phyloP scores from a whole-genome alignment of 2,113 vertebrate species.

The Poeciliopsis prolifica region DNA sequence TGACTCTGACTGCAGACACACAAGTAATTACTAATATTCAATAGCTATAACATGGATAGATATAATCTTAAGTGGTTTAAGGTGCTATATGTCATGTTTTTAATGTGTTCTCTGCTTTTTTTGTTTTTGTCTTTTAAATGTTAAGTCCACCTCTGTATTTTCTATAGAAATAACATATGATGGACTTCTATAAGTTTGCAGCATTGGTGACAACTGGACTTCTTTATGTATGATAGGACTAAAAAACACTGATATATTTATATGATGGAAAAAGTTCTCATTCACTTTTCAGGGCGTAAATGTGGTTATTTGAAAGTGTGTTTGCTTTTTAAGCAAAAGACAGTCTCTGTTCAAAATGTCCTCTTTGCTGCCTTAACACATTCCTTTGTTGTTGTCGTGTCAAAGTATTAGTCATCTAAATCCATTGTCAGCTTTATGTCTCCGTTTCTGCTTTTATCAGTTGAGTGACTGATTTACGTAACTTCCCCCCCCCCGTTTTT shows the following conservation, averaged over 20 bases:
- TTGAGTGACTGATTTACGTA: not conserved
- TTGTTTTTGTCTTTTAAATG: too few relatives aligned
- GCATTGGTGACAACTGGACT: too few relatives aligned
- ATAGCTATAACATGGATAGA: not conserved
- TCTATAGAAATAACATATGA: too few relatives aligned
- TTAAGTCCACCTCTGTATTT: too few relatives aligned
- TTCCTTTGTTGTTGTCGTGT: not conserved
- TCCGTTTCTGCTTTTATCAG: not conserved
- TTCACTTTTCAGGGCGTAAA: not conserved
- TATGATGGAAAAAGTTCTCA: not conserved
- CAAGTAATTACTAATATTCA: slow-evolving; percentile 10
- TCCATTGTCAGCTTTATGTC: not conserved
- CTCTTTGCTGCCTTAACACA: not conserved
- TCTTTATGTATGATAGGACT: too few relatives aligned
- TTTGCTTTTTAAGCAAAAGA: not conserved
- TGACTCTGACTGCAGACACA: slow-evolving; percentile 34
- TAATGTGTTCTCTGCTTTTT: too few relatives aligned
- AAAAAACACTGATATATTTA: not conserved
- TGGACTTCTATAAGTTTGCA: too few relatives aligned
- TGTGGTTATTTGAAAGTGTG: too few relatives aligned
- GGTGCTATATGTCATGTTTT: too few relatives aligned
- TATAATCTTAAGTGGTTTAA: not conserved
- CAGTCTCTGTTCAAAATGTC: not conserved
- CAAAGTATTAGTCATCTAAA: not conserved
- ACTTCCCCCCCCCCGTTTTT: too few relatives aligned